phyloP scores from a whole-genome alignment of 2,797 vertebrate genomes.

The Avahi laniger region DNA sequence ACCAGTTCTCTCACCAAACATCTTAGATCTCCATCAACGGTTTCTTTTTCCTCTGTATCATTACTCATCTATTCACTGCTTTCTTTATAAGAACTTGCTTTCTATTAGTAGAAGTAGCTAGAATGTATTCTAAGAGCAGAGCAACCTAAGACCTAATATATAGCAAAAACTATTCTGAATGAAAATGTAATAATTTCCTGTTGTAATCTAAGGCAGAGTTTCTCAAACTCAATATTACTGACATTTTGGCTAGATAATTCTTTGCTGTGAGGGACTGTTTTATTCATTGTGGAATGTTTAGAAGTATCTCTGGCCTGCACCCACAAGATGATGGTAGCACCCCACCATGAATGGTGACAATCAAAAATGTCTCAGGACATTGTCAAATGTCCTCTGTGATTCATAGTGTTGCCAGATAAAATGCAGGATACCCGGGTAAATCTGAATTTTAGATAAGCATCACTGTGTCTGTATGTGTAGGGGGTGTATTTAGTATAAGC shows the following conservation, averaged over 20 bases:
- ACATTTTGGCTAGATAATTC: not conserved
- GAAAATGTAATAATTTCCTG: not conserved
- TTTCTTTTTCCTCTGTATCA: not conserved
- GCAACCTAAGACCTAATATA: not conserved
- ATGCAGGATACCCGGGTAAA: not conserved
- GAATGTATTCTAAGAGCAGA: not conserved
- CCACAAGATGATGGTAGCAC: not conserved
- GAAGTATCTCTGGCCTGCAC: not conserved
- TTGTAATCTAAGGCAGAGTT: not conserved
- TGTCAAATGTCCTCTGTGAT: not conserved
- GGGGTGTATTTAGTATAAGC: not conserved
- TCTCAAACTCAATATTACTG: not conserved
- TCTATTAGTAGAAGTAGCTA: not conserved
- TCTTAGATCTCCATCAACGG: not conserved
- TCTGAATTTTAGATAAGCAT: not conserved
- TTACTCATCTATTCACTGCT: not conserved
- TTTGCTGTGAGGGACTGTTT: not conserved
- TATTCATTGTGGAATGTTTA: not conserved
- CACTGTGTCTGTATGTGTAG: not conserved
- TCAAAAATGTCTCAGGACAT: not conserved
- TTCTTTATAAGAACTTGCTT: not conserved
- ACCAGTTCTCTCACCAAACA: not conserved
- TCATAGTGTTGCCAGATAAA: not conserved
- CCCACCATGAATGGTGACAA: not conserved
- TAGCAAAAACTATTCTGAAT: not conserved